A percentile compares a stretch with the other conserved stretches of the same genome.
Evolutionary conservation across 2,797 vertebrate genomes (phyloP).

Genomic region (Scleropages formosus): DNA sequence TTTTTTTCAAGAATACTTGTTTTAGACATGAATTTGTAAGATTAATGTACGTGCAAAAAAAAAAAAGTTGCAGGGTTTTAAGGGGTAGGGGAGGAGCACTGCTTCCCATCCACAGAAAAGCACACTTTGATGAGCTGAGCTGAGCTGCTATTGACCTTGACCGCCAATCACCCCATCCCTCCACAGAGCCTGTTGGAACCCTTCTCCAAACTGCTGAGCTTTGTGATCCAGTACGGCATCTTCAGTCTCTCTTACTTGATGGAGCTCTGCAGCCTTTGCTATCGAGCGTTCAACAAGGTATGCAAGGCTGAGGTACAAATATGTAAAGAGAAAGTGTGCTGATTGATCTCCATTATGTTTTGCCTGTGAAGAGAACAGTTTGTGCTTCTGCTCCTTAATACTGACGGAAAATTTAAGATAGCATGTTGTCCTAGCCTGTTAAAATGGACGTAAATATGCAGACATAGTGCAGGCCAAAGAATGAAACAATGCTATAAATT

Average conservation of each 20-base stretch:
- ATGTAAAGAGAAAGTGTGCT: neutral
- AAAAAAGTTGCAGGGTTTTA: no score
- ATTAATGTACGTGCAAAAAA: no score
- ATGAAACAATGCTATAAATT: no score
- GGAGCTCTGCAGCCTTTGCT: constrained; percentile 93
- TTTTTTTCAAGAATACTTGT: no score
- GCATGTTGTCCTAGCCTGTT: no score
- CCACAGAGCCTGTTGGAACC: constrained; percentile 92
- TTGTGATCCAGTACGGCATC: constrained; percentile 93
- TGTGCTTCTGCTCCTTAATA: no score
- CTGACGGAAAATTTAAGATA: no score
- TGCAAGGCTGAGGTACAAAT: neutral
- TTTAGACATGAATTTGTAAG: no score
- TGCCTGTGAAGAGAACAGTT: constrained; percentile 59
- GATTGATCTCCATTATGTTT: constrained; percentile 57
- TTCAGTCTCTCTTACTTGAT: constrained; percentile 94
- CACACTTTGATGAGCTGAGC: neutral
- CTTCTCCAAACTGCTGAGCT: constrained; percentile 94
- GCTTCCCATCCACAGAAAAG: no score
- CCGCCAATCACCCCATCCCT: neutral
- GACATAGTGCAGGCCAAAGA: no score
- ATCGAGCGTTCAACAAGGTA: constrained; percentile 97
- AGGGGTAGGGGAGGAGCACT: no score
- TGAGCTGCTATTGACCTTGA: constrained; percentile 3
- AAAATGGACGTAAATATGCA: no score